These are phyloP conservation scores for Blastomussa wellsi DNA, from an alignment of 92 coral and sea anemone species.

Conservation along the genomic window DNA sequence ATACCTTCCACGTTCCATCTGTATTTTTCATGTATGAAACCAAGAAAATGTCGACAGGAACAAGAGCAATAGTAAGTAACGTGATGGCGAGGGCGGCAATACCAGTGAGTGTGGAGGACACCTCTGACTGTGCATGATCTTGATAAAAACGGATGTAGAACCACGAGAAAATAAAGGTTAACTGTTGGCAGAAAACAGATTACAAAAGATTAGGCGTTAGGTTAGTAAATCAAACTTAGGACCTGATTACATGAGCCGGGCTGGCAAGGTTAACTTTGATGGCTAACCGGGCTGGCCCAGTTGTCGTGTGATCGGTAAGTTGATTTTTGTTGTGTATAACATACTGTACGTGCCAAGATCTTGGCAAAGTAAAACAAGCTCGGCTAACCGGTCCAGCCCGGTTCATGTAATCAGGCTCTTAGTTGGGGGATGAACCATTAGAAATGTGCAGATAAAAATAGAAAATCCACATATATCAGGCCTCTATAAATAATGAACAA, in stretches of 20 bases:
- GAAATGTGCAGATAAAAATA: no score
- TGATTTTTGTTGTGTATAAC: no score
- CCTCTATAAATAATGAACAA: background rate
- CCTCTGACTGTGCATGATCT: conserved; percentile 88
- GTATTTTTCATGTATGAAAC: conserved; percentile 91
- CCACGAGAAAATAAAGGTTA: conserved; percentile 90
- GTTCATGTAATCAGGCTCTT: no score
- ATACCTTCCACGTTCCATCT: conserved; percentile 95
- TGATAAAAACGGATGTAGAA: conserved; percentile 95
- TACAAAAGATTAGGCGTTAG: background rate
- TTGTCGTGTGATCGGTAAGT: no score
- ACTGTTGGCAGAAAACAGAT: conserved; percentile 40
- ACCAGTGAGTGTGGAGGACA: conserved; percentile 90
- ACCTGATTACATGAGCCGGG: no score
- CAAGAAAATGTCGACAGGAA: conserved; percentile 92
- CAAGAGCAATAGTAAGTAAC: conserved; percentile 85
- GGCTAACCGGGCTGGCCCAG: no score
- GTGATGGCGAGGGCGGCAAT: conserved; percentile 81
- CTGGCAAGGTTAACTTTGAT: no score
- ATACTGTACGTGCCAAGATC: no score
- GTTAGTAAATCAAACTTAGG: background rate
- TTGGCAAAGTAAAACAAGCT: no score
- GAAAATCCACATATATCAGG: no score
- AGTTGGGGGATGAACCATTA: no score
- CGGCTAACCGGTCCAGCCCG: no score